Evolutionary conservation across 2,888 invertebrate genomes (phyloP).

Genomic region (Cheilosia impressa): DNA sequence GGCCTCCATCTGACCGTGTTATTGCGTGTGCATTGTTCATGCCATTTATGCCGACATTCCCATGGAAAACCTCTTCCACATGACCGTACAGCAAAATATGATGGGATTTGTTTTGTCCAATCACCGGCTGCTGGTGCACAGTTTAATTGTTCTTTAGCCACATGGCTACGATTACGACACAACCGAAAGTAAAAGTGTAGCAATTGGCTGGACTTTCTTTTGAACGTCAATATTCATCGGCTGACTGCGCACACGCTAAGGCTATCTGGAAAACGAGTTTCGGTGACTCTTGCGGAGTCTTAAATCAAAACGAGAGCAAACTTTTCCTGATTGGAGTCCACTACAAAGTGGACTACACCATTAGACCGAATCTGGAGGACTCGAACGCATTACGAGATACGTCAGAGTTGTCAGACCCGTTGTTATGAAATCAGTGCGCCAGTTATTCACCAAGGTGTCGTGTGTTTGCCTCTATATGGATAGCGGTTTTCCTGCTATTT

Average conservation of each 20-base stretch:
- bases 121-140: slow-evolving; percentile 6
- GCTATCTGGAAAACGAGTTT: slow-evolving; percentile 30
- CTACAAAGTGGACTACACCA: slow-evolving; percentile 28
- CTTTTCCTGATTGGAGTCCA: slow-evolving; percentile 58
- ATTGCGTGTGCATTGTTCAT: slow-evolving; percentile 62
- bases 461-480: slow-evolving; percentile 15
- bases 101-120: slow-evolving; percentile 36
- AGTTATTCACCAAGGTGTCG: slow-evolving; percentile 57
- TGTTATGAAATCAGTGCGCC: slow-evolving; percentile 69
- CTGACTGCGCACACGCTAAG: neutral
- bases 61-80: slow-evolving; percentile 27
- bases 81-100: slow-evolving; percentile 14
- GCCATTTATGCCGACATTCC: slow-evolving; percentile 52
- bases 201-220: slow-evolving; percentile 56
- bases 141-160: slow-evolving; percentile 49
- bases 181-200: slow-evolving; percentile 72
- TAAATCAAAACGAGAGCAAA: slow-evolving; percentile 57
- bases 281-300: slow-evolving; percentile 10
- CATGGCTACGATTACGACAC: slow-evolving; percentile 45
- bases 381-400: slow-evolving; percentile 48
- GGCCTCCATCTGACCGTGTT: slow-evolving; percentile 58
- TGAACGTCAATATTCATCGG: slow-evolving; percentile 9
- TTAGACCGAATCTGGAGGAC: slow-evolving; percentile 31
- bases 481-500: slow-evolving; percentile 43
- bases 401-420: slow-evolving; percentile 61